Base-by-base conservation (phyloP, 2,797 vertebrate species). In the Myotis myotis region DNA sequence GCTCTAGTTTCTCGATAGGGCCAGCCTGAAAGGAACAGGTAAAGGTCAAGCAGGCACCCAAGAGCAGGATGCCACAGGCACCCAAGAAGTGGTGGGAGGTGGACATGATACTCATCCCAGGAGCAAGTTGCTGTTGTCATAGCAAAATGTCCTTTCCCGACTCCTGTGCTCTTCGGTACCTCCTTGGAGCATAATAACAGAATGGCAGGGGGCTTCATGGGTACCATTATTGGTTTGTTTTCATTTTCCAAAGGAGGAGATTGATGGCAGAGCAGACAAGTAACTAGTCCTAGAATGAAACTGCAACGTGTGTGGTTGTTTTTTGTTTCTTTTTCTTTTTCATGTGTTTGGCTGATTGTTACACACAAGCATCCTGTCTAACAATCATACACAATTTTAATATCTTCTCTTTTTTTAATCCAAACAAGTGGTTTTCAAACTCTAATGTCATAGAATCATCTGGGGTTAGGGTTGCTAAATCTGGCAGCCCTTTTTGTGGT, bases 181-280 rank as follows among this genome's bases (percentile, higher is more conserved):
- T 49, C 57, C 41, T 91, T 49, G 51, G 60, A 82, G 22, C 49
- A 36, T 90, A 74, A 83, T 16, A 17, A 22, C 49, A 49, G 12
- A 68, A 66, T 75, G 41, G 19, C 62, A 71, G 53, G 23, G 44
- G 68, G 28, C 41, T 96, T 87, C 87, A 41, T 60, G 55, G 71
- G 76, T 9, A 44, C 23, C 4, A 6, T 87, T 57, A 57, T 1
- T 51, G 28, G 30, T 64, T 75, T 60, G 5, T 89, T 84, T 57
- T n/a, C n/a, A 85, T 87, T 91, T 94, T 89, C 75, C 28, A 49
- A 66, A 91, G 57, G 11, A 78, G 41, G 38, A 87, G 20, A 64
- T 74, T 38, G 33, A 92, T 83, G 8, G 81, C 16, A 89, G 25
- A 57, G 75, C 25, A 51, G 9, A 62, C 41, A 60, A 64, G 23